Evolutionary conservation across 1,140 invertebrate genomes (phyloP).

Genomic region (Ips nitidus): DNA sequence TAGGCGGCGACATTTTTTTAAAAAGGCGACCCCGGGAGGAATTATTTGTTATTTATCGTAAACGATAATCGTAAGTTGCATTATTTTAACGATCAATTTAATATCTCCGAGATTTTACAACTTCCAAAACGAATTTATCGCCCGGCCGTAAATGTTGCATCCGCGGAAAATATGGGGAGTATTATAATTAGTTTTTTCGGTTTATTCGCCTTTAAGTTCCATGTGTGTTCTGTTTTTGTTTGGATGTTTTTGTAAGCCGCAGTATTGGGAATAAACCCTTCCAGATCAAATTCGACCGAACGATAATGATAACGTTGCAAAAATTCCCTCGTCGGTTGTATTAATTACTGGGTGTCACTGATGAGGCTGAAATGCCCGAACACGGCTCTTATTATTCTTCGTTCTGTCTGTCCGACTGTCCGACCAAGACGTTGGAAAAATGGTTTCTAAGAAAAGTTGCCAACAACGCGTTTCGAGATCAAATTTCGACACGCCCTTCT

Average conservation of each 20-base stretch:
- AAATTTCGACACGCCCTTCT: constrained; percentile 1
- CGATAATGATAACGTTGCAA: not conserved
- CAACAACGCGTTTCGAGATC: not conserved
- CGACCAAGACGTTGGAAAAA: not conserved
- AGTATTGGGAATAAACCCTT: constrained; percentile 21
- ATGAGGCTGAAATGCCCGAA: constrained; percentile 12
- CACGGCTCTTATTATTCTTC: constrained; percentile 15
- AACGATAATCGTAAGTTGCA: constrained; percentile 22
- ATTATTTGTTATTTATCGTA: constrained; percentile 17
- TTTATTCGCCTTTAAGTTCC: constrained; percentile 18
- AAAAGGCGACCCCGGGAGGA: constrained; percentile 20
- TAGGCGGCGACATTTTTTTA: constrained; percentile 12
- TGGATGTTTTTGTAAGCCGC: constrained; percentile 29
- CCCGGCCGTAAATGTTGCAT: constrained; percentile 25
- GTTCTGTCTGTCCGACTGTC: constrained; percentile 6
- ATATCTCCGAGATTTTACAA: constrained; percentile 32
- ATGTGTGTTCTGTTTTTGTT: constrained; percentile 10
- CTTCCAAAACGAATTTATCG: constrained; percentile 27
- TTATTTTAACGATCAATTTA: constrained; percentile 33
- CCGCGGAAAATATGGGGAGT: constrained; percentile 26
- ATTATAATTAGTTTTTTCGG: constrained; percentile 33
- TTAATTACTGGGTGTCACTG: constrained; percentile 20
- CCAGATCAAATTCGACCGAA: too few relatives aligned
- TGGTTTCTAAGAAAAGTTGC: constrained; percentile 6
- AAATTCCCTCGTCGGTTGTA: not conserved